A percentile compares a stretch with the other conserved stretches of the same genome.
Conservation (phyloP, 2,113 vertebrate genomes). For the Nerophis lumbriciformis region DNA sequence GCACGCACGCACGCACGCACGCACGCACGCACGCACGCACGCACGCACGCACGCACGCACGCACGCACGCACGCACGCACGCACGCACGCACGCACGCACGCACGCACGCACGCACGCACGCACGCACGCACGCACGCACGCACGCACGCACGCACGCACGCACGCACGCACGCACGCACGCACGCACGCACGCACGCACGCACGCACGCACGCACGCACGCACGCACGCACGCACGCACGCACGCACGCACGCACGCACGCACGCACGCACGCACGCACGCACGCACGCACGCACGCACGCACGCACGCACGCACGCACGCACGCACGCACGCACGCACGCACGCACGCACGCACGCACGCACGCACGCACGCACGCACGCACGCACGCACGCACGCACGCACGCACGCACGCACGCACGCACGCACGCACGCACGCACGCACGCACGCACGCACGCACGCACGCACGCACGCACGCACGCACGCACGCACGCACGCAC, state of each 20-base stretch:
- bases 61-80: neutral
- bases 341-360: neutral
- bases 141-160: neutral
- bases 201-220: conserved; percentile 1
- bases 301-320: no score
- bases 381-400: conserved; percentile 1
- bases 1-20: conserved; percentile 2
- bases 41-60: no score
- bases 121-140: conserved; percentile 3
- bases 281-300: neutral
- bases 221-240: conserved; percentile 1
- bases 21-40: neutral
- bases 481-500: conserved; percentile 4
- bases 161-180: no score
- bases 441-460: neutral
- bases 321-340: neutral
- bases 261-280: conserved; percentile 7
- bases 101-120: conserved; percentile 8
- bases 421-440: no score
- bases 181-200: no score
- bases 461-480: neutral
- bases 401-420: conserved; percentile 5
- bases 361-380: conserved; percentile 8
- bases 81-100: neutral
- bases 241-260: conserved; percentile 1